A percentile compares a stretch with the other conserved stretches of the same genome.
These are phyloP conservation scores for Leucophora obtusa DNA, from an alignment of 2,888 invertebrate genomes.

Conservation along the genomic window DNA sequence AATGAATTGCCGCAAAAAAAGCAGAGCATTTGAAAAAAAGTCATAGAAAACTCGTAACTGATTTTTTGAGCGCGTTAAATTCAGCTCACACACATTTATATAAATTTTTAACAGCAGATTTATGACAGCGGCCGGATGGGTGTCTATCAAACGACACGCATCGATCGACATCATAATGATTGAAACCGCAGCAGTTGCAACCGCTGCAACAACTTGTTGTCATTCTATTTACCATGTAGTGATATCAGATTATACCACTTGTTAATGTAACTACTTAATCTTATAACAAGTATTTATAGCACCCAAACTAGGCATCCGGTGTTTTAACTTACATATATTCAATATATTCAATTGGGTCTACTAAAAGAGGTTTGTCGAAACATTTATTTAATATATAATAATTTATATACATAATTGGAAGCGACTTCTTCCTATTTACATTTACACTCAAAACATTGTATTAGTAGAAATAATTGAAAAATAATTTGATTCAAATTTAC, in stretches of 20 bases:
- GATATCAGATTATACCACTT: conserved; percentile 24
- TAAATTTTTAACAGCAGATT: conserved; percentile 54
- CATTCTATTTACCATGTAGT: too few relatives aligned
- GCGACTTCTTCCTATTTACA: too few relatives aligned
- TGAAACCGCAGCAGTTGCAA: conserved; percentile 18
- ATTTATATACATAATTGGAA: too few relatives aligned
- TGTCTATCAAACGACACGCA: conserved; percentile 64
- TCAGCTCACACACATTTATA: conserved; percentile 41
- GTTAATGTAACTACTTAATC: conserved; percentile 53
- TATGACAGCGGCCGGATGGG: conserved; percentile 62
- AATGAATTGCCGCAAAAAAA: conserved; percentile 51
- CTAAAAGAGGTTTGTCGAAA: conserved; percentile 15
- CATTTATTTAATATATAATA: too few relatives aligned
- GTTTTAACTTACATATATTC: conserved; percentile 42
- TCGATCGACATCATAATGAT: conserved; percentile 55
- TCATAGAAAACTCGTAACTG: conserved; percentile 50
- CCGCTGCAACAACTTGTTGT: background rate
- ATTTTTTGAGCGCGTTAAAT: conserved; percentile 46
- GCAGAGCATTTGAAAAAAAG: conserved; percentile 50
- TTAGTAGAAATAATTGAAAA: too few relatives aligned
- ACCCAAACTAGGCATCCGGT: conserved; percentile 59
- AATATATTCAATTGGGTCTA: conserved; percentile 59
- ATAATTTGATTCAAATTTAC: too few relatives aligned
- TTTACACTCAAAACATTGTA: too few relatives aligned
- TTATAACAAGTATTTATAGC: conserved; percentile 55